phyloP scores from a whole-genome alignment of 2,113 vertebrate species.

The Tragelaphus scriptus region DNA sequence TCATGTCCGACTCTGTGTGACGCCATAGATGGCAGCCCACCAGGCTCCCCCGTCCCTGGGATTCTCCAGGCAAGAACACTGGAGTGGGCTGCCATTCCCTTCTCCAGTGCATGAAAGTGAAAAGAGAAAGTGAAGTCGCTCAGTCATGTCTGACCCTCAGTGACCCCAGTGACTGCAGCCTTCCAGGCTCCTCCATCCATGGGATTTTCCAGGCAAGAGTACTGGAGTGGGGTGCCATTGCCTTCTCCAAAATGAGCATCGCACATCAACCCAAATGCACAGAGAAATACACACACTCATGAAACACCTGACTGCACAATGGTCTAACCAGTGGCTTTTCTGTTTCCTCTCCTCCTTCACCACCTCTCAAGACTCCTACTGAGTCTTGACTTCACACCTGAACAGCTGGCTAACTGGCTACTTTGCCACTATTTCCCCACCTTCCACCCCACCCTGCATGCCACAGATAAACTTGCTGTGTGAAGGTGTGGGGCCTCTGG shows the following conservation, averaged over 20 bases:
- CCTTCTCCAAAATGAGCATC: background rate
- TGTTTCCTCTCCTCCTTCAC: background rate
- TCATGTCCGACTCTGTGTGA: too few species aligned
- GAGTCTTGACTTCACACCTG: background rate
- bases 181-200: too few species aligned
- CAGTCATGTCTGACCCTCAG: too few species aligned
- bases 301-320: background rate
- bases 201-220: too few species aligned
- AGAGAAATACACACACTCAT: background rate
- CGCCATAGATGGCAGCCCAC: too few species aligned
- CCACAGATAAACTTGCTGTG: background rate
- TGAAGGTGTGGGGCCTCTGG: background rate
- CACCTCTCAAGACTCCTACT: background rate
- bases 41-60: too few species aligned
- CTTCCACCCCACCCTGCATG: background rate
- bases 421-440: background rate
- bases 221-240: too few species aligned
- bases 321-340: background rate
- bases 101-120: too few species aligned
- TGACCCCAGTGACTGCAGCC: too few species aligned
- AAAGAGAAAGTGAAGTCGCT: too few species aligned
- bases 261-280: background rate
- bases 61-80: too few species aligned
- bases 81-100: too few species aligned
- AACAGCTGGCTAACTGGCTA: background rate